Percentiles rank a stretch among this genome's conserved stretches.
phyloP scores from a whole-genome alignment of 2,113 vertebrate genomes.

The Neopipo cinnamomea region DNA sequence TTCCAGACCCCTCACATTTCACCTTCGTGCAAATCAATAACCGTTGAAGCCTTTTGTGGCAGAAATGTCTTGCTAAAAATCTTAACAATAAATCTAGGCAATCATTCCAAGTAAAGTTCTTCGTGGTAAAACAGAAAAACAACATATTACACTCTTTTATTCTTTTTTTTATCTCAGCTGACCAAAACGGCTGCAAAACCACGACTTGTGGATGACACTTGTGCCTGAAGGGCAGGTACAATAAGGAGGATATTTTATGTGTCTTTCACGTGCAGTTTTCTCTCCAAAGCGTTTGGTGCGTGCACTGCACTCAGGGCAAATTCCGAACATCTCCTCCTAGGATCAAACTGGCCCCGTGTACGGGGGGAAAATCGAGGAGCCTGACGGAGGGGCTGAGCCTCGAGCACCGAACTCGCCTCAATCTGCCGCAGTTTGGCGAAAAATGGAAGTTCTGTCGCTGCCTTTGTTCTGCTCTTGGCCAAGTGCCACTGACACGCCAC shows the following conservation, averaged over 20 bases:
- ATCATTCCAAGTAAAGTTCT: background rate
- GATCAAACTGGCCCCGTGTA: background rate
- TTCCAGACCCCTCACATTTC: background rate
- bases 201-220: background rate
- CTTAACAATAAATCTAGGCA: background rate
- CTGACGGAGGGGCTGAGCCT: background rate
- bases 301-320: background rate
- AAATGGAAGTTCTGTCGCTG: slow-evolving; percentile 5
- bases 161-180: background rate
- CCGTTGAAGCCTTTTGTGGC: background rate
- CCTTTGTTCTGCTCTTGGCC: slow-evolving; percentile 55
- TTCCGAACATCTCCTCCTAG: background rate
- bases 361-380: background rate
- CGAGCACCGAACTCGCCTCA: background rate
- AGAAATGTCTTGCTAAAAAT: background rate
- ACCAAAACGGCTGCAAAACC: background rate
- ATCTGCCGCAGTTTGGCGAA: background rate
- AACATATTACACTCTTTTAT: background rate
- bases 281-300: background rate
- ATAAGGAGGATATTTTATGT: background rate
- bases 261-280: background rate
- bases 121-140: background rate
- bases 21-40: background rate
- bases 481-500: background rate
- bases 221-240: background rate